Conservation (phyloP, 2,888 invertebrate genomes). For the Empis livida region DNA sequence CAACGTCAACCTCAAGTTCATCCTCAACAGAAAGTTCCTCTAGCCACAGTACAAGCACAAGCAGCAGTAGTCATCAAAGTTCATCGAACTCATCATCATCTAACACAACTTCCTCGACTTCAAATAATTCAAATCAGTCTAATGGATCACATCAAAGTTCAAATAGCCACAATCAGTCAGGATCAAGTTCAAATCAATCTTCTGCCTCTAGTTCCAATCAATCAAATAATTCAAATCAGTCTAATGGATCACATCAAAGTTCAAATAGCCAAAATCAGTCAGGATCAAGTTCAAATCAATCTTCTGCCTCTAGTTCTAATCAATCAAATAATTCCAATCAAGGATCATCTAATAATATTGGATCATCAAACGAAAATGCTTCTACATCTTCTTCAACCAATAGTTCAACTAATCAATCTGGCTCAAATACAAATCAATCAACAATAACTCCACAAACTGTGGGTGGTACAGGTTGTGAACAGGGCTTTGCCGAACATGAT, state of each 20-base stretch:
- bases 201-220: constrained; percentile 6
- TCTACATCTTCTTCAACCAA: constrained; percentile 7
- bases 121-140: constrained; percentile 9
- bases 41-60: constrained; percentile 15
- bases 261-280: not conserved
- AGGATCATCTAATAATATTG: constrained; percentile 9
- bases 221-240: constrained; percentile 11
- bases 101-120: constrained; percentile 14
- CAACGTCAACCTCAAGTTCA: constrained; percentile 15
- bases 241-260: not conserved
- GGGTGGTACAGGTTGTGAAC: not conserved
- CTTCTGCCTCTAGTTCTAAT: constrained; percentile 6
- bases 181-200: not conserved
- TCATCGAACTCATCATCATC: constrained; percentile 21
- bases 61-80: constrained; percentile 12
- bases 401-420: constrained; percentile 7
- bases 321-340: constrained; percentile 11
- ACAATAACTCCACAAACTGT: too few species aligned
- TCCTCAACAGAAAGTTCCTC: constrained; percentile 13
- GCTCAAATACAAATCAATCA: constrained; percentile 11
- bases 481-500: not conserved
- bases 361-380: constrained; percentile 8
- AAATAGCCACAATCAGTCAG: constrained; percentile 2
- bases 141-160: not conserved
- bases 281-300: not conserved